These are phyloP conservation scores for Siniperca scherzeri DNA, from an alignment of 2,797 vertebrate species.

Conservation along the genomic window DNA sequence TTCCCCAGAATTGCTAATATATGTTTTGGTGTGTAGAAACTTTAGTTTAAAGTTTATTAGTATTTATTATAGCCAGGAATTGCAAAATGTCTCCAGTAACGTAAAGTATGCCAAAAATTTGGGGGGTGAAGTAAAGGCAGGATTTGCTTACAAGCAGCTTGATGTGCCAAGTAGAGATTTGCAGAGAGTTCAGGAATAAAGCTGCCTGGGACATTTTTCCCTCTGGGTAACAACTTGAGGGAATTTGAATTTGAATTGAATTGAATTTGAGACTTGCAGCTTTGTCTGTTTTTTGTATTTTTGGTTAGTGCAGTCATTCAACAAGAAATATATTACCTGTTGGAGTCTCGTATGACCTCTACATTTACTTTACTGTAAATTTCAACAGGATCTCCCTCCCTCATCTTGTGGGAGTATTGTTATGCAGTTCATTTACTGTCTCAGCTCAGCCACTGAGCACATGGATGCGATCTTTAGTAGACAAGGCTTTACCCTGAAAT, in stretches of 20 bases:
- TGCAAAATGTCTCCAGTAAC: not conserved
- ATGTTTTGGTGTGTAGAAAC: not conserved
- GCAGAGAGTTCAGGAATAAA: conserved; percentile 38
- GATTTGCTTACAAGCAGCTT: conserved; percentile 30
- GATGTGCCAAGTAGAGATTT: conserved; percentile 50
- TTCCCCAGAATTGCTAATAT: not conserved
- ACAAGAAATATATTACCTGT: conserved; percentile 23
- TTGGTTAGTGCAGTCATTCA: conserved; percentile 13
- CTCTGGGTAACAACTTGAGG: conserved; percentile 11
- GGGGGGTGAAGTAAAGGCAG: not conserved
- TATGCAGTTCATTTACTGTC: conserved; percentile 37
- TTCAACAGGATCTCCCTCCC: conserved; percentile 17
- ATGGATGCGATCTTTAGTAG: conserved; percentile 65
- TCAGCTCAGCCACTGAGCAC: conserved; percentile 51
- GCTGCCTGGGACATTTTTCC: conserved; percentile 36
- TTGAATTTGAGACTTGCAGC: conserved; percentile 24
- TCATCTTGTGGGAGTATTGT: conserved; percentile 24
- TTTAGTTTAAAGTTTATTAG: not conserved
- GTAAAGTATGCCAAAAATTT: conserved; percentile 3
- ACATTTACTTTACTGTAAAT: conserved; percentile 20
- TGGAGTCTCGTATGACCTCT: not conserved
- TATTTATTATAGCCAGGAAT: not conserved
- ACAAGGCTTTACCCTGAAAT: conserved; percentile 68
- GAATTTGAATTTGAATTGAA: too few relatives aligned
- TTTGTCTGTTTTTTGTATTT: conserved; percentile 17